phyloP scores from a whole-genome alignment of 1,140 invertebrate species.

The Coelopa frigida region DNA sequence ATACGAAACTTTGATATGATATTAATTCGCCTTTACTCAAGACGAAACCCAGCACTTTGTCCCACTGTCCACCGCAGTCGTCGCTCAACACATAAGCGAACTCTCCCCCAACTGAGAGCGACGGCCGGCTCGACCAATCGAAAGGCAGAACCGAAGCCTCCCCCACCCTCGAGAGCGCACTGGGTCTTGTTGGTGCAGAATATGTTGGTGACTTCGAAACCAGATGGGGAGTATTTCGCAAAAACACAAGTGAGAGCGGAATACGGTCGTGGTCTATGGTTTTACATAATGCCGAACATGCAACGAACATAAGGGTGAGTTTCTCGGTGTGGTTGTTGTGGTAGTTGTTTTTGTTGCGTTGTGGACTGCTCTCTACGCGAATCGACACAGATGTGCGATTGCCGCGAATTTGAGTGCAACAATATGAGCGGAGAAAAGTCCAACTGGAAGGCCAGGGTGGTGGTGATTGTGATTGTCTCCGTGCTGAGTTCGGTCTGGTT shows the following conservation, averaged over 20 bases:
- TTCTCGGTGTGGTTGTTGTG: background rate
- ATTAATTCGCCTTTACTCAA: too few relatives aligned
- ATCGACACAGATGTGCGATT: conserved; percentile 44
- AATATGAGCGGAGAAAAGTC: conserved; percentile 34
- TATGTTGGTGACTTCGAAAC: conserved; percentile 42
- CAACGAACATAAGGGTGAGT: conserved; percentile 8
- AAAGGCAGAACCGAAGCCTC: conserved; percentile 25
- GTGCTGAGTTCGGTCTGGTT: background rate
- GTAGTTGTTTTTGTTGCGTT: conserved; percentile 1
- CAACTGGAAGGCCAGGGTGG: conserved; percentile 24
- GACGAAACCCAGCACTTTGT: too few relatives aligned
- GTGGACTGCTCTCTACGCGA: conserved; percentile 12
- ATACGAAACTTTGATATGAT: too few relatives aligned
- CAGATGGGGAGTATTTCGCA: conserved; percentile 28
- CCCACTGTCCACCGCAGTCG: too few relatives aligned
- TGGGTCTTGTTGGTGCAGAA: too few relatives aligned
- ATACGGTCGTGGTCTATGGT: background rate
- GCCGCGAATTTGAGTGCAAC: conserved; percentile 37
- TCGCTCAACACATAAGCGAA: too few relatives aligned
- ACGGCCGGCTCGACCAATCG: conserved; percentile 22
- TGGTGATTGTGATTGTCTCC: too few relatives aligned
- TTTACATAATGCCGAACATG: background rate
- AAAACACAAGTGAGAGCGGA: conserved; percentile 5
- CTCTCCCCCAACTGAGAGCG: too few relatives aligned
- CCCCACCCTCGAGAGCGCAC: conserved; percentile 7